Evolutionary conservation across 1,140 invertebrate species (phyloP), one percentile per base, ranked within the genome.

Genomic region (Trypoxylus dichotomus): DNA sequence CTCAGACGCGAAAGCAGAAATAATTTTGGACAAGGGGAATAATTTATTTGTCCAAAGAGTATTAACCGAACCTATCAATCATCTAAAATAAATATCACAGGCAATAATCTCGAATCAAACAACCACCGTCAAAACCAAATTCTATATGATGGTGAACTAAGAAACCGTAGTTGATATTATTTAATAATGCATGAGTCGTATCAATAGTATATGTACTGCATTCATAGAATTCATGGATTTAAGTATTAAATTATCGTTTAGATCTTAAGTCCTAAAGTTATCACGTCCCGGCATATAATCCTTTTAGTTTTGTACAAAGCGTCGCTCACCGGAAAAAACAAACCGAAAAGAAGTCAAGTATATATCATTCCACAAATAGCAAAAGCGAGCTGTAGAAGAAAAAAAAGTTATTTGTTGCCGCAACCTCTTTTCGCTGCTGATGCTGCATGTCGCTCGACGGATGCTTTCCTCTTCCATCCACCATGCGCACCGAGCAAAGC

Each of bases 291-390:
- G 19, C 24, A 29, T 68, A 68, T 68, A 68, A 68, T 29, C 60
- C 60, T 68, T 68, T 68, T 68, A 68, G 60, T 68, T 68, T 68
- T 68, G 60, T 68, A 68, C 60, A 68, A 68, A 68, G 60, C 60
- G 19, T 68, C 24, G 60, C 21, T 68, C 60, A 68, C 60, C 60
- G 27, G 60, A 29, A 68, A 68, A 68, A 68, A 68, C 21, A 21
- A 29, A 68, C 60, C 8, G 24, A 68, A 68, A 68, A 68, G 60
- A 29, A 68, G 27, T 13, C 11, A 68, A 21, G 60, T 68, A 68
- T 68, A 68, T 68, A 68, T 68, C 60, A 68, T 68, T 68, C 60
- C 60, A 29, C 60, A 68, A 68, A 68, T 68, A 68, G 60, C 60
- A 29, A 68, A 68, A 68, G 60, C 60, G 60, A 68, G 60, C 60